These are phyloP conservation scores for Columba janthina DNA, from an alignment of 2,113 vertebrate genomes.

Conservation along the genomic window DNA sequence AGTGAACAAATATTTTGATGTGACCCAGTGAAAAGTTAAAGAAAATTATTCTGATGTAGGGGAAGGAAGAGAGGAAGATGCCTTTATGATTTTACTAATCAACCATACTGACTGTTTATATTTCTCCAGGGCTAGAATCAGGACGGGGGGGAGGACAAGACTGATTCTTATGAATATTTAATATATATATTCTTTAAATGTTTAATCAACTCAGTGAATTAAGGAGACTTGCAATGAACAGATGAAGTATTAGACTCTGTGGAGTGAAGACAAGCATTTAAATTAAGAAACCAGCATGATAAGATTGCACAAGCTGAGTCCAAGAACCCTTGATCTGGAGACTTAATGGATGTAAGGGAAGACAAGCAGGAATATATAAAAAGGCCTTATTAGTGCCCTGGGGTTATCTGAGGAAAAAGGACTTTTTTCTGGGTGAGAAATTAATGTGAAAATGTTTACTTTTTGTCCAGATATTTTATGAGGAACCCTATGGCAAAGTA, in stretches of 20 bases:
- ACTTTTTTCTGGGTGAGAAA: neutral
- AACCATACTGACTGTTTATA: neutral
- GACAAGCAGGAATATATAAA: slow-evolving; percentile 12
- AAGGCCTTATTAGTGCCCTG: slow-evolving; percentile 24
- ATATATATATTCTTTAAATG: slow-evolving; percentile 4
- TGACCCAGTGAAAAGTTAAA: neutral
- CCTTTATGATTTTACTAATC: neutral
- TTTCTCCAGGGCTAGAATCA: neutral
- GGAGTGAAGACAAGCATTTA: slow-evolving; percentile 36
- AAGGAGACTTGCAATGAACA: slow-evolving; percentile 36
- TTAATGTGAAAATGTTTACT: slow-evolving; percentile 22
- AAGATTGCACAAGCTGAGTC: slow-evolving; percentile 15
- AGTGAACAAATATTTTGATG: neutral
- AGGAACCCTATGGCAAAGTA: slow-evolving; percentile 18
- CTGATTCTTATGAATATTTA: slow-evolving; percentile 15
- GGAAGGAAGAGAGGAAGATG: neutral
- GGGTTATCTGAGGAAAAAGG: slow-evolving; percentile 22
- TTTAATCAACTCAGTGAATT: slow-evolving; percentile 59
- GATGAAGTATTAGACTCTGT: slow-evolving; percentile 20
- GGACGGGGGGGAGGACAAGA: neutral
- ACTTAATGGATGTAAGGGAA: slow-evolving; percentile 30
- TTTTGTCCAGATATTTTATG: slow-evolving; percentile 36
- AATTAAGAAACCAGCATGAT: slow-evolving; percentile 59
- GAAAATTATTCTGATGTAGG: neutral
- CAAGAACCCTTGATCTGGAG: slow-evolving; percentile 53